These are phyloP conservation scores for Ischnura elegans DNA, from an alignment of 2,888 invertebrate genomes.

Conservation along the genomic window DNA sequence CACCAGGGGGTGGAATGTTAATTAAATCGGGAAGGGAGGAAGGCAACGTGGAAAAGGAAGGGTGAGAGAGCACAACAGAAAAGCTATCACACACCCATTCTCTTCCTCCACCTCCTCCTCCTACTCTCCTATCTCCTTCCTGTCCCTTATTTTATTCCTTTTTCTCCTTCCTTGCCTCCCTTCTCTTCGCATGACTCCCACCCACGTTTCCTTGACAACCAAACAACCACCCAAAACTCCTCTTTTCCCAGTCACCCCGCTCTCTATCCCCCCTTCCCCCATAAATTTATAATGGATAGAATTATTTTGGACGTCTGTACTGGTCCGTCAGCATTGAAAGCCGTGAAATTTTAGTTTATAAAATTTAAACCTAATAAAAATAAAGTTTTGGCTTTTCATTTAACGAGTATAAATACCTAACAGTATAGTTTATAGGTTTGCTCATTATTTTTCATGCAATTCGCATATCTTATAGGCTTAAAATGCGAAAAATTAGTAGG, in stretches of 20 bases:
- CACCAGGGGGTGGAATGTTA: constrained; percentile 30
- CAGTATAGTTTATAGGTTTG: too few relatives aligned
- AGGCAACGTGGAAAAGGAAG: neutral
- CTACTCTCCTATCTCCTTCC: neutral
- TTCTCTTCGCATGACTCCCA: neutral
- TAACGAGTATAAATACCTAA: too few relatives aligned
- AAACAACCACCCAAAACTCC: neutral
- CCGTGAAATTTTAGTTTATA: too few relatives aligned
- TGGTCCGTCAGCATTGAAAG: too few relatives aligned
- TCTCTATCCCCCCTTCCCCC: too few relatives aligned
- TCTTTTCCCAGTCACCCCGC: neutral
- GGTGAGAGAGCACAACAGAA: neutral
- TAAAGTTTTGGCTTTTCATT: too few relatives aligned
- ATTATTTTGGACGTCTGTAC: too few relatives aligned
- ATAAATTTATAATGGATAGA: too few relatives aligned
- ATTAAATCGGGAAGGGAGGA: neutral
- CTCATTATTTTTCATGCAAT: too few relatives aligned
- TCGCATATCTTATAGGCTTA: too few relatives aligned
- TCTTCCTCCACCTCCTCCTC: neutral
- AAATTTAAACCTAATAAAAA: too few relatives aligned
- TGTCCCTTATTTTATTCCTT: neutral
- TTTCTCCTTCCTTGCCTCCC: neutral
- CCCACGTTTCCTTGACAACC: neutral
- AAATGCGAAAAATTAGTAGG: too few relatives aligned
- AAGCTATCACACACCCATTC: constrained; percentile 25